Evolutionary conservation across 1,140 invertebrate genomes (phyloP).

Genomic region (Mamestra configurata): DNA sequence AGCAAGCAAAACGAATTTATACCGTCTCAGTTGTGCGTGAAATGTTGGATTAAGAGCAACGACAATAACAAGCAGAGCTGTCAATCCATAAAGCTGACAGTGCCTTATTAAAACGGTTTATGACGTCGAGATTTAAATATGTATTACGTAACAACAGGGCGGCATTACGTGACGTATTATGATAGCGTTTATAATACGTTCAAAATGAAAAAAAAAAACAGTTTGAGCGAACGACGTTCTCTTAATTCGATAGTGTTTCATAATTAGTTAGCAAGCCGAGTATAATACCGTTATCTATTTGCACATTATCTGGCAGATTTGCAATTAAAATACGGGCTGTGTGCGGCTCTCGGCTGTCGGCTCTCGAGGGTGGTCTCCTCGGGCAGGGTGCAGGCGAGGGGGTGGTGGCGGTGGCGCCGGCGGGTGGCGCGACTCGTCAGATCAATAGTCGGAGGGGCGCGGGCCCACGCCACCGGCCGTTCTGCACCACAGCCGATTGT

Average conservation of each 20-base stretch:
- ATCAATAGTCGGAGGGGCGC: constrained; percentile 86
- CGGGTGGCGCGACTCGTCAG: constrained; percentile 72
- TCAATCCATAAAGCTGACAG: constrained; percentile 22
- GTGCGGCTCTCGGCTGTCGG: constrained; percentile 59
- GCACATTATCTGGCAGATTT: constrained; percentile 87
- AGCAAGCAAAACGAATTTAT: neutral
- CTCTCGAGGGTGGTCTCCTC: constrained; percentile 63
- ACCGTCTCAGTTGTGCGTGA: constrained; percentile 3
- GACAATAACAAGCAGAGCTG: constrained; percentile 21
- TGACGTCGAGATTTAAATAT: constrained; percentile 14
- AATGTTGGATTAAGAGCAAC: constrained; percentile 7
- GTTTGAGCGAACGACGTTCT: constrained; percentile 1
- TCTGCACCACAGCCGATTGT: constrained; percentile 82
- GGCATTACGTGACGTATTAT: constrained; percentile 45
- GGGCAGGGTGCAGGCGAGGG: constrained; percentile 62
- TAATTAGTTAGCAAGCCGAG: constrained; percentile 83
- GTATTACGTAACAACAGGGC: constrained; percentile 34
- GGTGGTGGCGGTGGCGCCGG: constrained; percentile 63
- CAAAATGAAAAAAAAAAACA: too few relatives aligned
- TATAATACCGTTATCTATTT: constrained; percentile 87
- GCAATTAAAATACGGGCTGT: constrained; percentile 87
- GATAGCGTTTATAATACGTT: constrained; percentile 58
- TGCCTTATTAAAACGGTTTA: constrained; percentile 39
- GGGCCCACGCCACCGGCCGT: constrained; percentile 73
- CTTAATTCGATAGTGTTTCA: constrained; percentile 78